Percentiles rank a stretch among this genome's conserved stretches.
phyloP scores from a whole-genome alignment of 2,113 vertebrate genomes.

The Oophaga pumilio region DNA sequence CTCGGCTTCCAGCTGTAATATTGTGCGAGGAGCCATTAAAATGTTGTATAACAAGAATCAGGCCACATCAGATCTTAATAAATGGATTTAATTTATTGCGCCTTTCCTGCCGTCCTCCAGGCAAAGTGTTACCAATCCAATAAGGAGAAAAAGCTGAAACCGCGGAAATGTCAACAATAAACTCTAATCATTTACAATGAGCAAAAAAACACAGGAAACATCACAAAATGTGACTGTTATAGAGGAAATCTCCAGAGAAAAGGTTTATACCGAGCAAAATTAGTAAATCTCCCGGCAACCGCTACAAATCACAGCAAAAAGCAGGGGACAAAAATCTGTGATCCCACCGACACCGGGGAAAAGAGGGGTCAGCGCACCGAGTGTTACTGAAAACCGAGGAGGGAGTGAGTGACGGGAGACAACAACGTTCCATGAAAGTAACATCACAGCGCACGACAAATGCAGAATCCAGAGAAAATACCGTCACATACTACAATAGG shows the following conservation, averaged over 20 bases:
- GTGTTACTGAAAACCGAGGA: background rate
- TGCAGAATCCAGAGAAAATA: background rate
- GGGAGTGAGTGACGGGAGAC: background rate
- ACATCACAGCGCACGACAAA: background rate
- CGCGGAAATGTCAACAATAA: constrained; percentile 48
- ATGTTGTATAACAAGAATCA: background rate
- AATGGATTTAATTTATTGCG: constrained; percentile 41
- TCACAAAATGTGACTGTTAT: background rate
- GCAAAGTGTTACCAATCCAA: constrained; percentile 7
- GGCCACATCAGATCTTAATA: background rate
- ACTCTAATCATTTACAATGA: constrained; percentile 43
- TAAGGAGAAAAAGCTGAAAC: background rate
- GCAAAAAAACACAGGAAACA: background rate
- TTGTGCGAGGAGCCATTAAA: background rate
- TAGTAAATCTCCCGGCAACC: background rate
- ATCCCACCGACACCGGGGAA: background rate
- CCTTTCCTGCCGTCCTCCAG: constrained; percentile 10
- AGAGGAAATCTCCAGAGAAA: background rate
- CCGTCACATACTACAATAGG: background rate
- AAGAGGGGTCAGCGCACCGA: background rate
- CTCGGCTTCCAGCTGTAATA: background rate
- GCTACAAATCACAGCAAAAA: background rate
- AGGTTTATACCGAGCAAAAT: background rate
- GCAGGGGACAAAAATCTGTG: background rate
- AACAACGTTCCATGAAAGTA: background rate